phyloP scores from a whole-genome alignment of 2,888 invertebrate species.

The Synergus gifuensis region DNA sequence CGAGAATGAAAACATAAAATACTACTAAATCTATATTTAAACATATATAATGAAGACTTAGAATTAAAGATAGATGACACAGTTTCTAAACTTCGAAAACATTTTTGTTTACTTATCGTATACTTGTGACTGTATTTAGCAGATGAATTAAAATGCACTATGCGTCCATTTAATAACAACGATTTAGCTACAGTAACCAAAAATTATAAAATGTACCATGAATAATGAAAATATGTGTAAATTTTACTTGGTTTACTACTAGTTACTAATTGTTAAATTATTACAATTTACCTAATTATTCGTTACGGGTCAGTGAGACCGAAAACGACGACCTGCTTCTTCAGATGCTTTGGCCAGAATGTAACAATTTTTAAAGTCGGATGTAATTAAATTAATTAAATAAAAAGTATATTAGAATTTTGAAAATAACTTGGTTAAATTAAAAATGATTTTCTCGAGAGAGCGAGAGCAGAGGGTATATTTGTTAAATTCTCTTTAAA shows the following conservation, averaged over 20 bases:
- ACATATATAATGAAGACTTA: too few relatives aligned
- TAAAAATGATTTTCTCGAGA: background rate
- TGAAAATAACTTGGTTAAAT: background rate
- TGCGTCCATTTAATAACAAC: background rate
- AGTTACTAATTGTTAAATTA: constrained; percentile 3
- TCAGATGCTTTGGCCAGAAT: background rate
- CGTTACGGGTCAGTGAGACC: background rate
- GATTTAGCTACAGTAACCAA: background rate
- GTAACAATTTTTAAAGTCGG: background rate
- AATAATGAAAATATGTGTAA: background rate
- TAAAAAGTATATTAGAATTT: background rate
- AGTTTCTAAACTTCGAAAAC: background rate
- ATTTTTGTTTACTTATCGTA: background rate
- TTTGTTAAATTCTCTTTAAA: too few relatives aligned
- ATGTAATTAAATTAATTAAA: too few relatives aligned
- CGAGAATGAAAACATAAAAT: background rate
- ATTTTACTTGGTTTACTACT: constrained; percentile 3
- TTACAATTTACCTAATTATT: background rate
- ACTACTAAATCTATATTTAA: too few relatives aligned
- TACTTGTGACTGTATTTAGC: background rate
- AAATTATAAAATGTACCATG: background rate
- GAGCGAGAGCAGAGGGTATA: background rate
- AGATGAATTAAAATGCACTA: background rate
- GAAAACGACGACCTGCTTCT: background rate
- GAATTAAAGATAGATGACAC: background rate